Conservation (phyloP, 2,797 vertebrate species). For the Girardinus metallicus region DNA sequence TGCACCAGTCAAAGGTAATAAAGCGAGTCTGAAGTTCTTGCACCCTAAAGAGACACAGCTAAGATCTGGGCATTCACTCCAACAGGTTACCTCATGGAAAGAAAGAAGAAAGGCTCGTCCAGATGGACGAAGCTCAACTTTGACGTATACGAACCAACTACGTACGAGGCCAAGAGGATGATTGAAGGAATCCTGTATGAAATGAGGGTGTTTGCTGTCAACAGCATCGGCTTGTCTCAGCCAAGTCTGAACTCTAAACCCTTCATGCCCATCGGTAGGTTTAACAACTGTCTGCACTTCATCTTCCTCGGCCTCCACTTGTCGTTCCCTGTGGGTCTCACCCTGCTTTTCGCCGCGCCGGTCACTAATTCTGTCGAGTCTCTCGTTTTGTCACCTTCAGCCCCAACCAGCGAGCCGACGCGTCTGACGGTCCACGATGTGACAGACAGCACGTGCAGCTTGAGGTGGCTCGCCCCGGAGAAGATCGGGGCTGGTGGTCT, state of each 20-base stretch:
- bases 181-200: slow-evolving; percentile 92
- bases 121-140: slow-evolving; percentile 95
- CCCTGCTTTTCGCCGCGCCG: neutral
- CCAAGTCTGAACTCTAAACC: slow-evolving; percentile 89
- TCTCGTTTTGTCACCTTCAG: slow-evolving; percentile 64
- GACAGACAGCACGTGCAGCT: slow-evolving; percentile 86
- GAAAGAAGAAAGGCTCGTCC: slow-evolving; percentile 92
- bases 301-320: slow-evolving; percentile 10
- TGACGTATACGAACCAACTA: slow-evolving; percentile 81
- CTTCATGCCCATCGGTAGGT: slow-evolving; percentile 93
- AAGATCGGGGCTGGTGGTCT: slow-evolving; percentile 89
- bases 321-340: slow-evolving; percentile 4
- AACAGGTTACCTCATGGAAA: slow-evolving; percentile 91
- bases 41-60: neutral
- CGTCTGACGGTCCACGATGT: slow-evolving; percentile 87
- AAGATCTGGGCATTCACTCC: neutral
- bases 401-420: slow-evolving; percentile 87
- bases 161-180: slow-evolving; percentile 90
- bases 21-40: neutral
- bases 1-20: slow-evolving; percentile 84
- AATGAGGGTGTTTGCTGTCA: slow-evolving; percentile 91
- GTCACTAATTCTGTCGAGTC: slow-evolving; percentile 14
- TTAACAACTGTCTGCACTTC: neutral
- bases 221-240: slow-evolving; percentile 87
- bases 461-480: slow-evolving; percentile 91